These are phyloP conservation scores for Clunio marinus DNA, from an alignment of 2,888 invertebrate genomes.

Conservation along the genomic window DNA sequence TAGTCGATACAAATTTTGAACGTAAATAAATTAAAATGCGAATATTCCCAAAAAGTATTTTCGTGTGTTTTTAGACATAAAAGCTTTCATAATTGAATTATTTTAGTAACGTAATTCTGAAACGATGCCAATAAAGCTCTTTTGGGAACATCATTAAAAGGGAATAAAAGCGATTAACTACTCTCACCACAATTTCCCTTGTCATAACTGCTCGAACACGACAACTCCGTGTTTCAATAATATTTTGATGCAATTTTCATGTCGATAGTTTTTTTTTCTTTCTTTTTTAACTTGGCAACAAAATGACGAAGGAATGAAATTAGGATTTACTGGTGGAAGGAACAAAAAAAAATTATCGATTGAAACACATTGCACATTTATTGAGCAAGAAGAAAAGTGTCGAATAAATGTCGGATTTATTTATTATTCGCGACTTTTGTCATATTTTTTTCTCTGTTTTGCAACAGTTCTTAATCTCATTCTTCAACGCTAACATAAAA, in stretches of 20 bases:
- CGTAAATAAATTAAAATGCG: no score
- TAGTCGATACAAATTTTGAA: no score
- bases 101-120: no score
- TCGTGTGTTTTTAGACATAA: no score
- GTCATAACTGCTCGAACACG: neutral
- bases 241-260: conserved; percentile 10
- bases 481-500: neutral
- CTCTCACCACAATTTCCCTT: neutral
- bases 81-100: no score
- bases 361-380: neutral
- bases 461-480: neutral
- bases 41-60: no score
- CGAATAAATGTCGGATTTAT: conserved; percentile 15
- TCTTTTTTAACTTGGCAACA: no score
- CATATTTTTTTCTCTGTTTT: neutral
- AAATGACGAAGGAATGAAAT: neutral
- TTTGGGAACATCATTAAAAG: no score
- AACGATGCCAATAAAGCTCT: no score
- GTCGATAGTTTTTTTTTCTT: no score
- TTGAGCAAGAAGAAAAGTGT: neutral
- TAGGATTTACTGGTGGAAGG: neutral
- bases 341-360: neutral
- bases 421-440: no score
- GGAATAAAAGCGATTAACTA: neutral
- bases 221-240: neutral